Conservation (phyloP, 30 jellyfish, hydroid and myxozoan species). For the Aurelia coerulea region DNA sequence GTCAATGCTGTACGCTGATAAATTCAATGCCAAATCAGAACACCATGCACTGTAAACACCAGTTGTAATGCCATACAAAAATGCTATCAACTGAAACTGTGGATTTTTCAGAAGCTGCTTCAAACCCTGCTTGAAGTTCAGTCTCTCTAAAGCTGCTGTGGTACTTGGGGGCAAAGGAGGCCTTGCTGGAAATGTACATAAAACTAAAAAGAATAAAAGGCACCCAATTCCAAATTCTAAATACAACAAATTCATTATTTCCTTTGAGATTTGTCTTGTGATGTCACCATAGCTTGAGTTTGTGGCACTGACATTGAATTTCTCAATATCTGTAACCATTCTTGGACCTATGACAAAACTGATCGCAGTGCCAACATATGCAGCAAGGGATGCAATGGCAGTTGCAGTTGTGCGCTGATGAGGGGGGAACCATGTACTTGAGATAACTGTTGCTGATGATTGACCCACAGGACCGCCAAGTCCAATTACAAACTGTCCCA, state of each 20-base stretch:
- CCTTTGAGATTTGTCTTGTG: constrained; percentile 26
- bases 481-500: constrained; percentile 94
- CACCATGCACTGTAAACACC: constrained; percentile 99
- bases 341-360: constrained; percentile 95
- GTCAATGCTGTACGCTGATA: constrained; percentile 72
- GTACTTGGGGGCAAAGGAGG: constrained; percentile 99
- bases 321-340: constrained; percentile 77
- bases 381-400: constrained; percentile 95
- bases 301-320: neutral
- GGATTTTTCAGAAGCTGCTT: constrained; percentile 73
- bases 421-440: constrained; percentile 99
- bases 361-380: constrained; percentile 96
- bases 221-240: constrained; percentile 88
- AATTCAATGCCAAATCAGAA: constrained; percentile 95
- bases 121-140: constrained; percentile 80
- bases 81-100: constrained; percentile 96
- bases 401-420: constrained; percentile 98
- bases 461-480: constrained; percentile 98
- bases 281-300: constrained; percentile 16
- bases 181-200: constrained; percentile 86
- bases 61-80: constrained; percentile 95
- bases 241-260: constrained; percentile 86
- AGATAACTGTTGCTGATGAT: constrained; percentile 94
- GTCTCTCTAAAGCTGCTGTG: constrained; percentile 93
- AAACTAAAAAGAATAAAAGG: constrained; percentile 65